Base-by-base conservation (phyloP, 1,140 invertebrate genomes). In the Neotoxoptera formosana region DNA sequence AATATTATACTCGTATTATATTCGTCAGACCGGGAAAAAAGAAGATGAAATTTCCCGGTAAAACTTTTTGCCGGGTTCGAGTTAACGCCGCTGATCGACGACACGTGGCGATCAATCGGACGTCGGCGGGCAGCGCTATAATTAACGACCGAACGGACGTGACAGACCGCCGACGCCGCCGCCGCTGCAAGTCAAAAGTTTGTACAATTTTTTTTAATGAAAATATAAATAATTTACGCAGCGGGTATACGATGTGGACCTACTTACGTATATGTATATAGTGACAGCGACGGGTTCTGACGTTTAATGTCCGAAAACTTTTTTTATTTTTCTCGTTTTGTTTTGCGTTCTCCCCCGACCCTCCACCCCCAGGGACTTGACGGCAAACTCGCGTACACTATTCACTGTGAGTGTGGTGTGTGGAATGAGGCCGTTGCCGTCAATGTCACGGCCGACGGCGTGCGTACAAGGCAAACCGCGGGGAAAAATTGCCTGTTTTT, bases 401-500 rank as follows among this genome's bases (percentile, higher is more conserved):
- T 76, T 76, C 60, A 23, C 47, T 20, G 86, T 34, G 36, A 34
- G n/a, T 20, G 47, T n/a, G 25, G 25, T 47, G 47, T 84, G 30
- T 34, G 67, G 47, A n/a, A 60, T 36, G 53, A 45, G 45, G 30
- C 25, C 51, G 36, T 45, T 47, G 67, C 23, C 60, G 90, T 91
- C 90, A 91, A 91, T 41, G 91, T 83, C 91, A 84, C 34, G 56
- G 60, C 34, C 90, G 90, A n/a, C 36, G 60, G 60, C 67, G 90
- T 17, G 25, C 25, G 25, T 17, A 45, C 76, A 4, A n/a, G 67
- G 90, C 36, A 36, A 36, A 51, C 76, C 45, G 34, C 47, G 47
- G 76, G 45, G 76, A 93, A 93, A 93, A 93, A 93, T 93, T 93
- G 91, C 91, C 91, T 53, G 91, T 93, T 93, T 93, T 93, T 93